Evolutionary conservation across 2,888 invertebrate genomes (phyloP).

Genomic region (Cheilosia variabilis): DNA sequence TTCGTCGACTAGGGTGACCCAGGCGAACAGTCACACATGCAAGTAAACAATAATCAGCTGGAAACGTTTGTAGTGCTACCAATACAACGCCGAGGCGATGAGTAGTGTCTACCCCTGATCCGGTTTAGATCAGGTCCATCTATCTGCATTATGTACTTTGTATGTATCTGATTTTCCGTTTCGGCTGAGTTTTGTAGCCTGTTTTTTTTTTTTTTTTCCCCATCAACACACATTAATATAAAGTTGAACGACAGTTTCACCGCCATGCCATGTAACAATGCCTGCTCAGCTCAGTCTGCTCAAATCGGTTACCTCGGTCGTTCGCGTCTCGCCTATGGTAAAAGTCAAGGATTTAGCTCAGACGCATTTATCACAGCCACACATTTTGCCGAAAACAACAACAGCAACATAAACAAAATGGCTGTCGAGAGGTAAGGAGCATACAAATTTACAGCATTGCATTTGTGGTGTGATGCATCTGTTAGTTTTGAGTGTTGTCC

Average conservation of each 20-base stretch:
- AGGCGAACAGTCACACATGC: not conserved
- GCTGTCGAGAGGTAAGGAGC: not conserved
- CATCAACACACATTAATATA: not conserved
- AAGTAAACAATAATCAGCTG: constrained; percentile 6
- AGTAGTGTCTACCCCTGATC: not conserved
- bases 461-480: not conserved
- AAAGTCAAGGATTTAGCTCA: constrained; percentile 1
- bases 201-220: not conserved
- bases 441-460: not conserved
- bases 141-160: not conserved
- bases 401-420: not conserved
- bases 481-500: not conserved
- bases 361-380: not conserved
- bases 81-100: not conserved
- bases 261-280: not conserved
- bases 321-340: not conserved
- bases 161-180: constrained; percentile 1
- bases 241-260: not conserved
- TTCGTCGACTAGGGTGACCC: not conserved
- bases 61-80: not conserved
- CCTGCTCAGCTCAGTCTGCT: not conserved
- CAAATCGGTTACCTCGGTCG: not conserved
- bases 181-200: not conserved
- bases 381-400: not conserved
- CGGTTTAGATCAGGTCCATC: constrained; percentile 10